phyloP scores from a whole-genome alignment of 2,888 invertebrate species.

The Notodonta ziczac region DNA sequence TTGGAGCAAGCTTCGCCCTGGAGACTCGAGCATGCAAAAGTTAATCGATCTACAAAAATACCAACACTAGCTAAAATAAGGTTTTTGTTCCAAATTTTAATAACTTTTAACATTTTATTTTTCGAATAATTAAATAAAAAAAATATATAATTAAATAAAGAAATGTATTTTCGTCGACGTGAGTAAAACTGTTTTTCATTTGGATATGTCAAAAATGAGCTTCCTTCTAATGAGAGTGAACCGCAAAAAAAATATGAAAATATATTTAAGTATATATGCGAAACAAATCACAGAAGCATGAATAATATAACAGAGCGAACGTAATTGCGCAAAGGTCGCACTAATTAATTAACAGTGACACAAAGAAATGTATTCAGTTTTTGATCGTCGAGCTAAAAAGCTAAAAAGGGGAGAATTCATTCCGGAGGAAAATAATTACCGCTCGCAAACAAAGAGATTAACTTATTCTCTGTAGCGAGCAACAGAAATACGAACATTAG shows the following conservation, averaged over 20 bases:
- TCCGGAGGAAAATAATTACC: slow-evolving; percentile 50
- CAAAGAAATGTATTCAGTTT: slow-evolving; percentile 46
- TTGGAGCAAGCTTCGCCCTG: too few species aligned
- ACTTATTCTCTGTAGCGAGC: slow-evolving; percentile 46
- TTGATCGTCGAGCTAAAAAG: slow-evolving; percentile 42
- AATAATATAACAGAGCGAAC: slow-evolving; percentile 16
- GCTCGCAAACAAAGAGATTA: slow-evolving; percentile 53
- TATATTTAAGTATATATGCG: background rate
- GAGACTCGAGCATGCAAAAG: too few species aligned
- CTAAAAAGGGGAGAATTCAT: slow-evolving; percentile 46
- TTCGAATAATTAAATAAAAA: background rate
- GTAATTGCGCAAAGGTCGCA: slow-evolving; percentile 24
- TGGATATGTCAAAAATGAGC: background rate
- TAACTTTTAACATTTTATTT: background rate
- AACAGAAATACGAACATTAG: slow-evolving; percentile 52
- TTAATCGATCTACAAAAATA: too few species aligned
- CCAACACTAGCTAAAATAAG: too few species aligned
- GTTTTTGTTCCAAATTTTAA: background rate
- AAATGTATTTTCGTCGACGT: too few species aligned
- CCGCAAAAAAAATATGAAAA: background rate
- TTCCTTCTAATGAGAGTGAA: background rate
- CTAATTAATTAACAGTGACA: slow-evolving; percentile 41
- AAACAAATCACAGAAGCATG: slow-evolving; percentile 14
- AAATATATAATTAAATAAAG: background rate
- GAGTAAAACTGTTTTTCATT: background rate